phyloP scores from a whole-genome alignment of 2,113 vertebrate genomes.

The Sminthopsis crassicaudata region DNA sequence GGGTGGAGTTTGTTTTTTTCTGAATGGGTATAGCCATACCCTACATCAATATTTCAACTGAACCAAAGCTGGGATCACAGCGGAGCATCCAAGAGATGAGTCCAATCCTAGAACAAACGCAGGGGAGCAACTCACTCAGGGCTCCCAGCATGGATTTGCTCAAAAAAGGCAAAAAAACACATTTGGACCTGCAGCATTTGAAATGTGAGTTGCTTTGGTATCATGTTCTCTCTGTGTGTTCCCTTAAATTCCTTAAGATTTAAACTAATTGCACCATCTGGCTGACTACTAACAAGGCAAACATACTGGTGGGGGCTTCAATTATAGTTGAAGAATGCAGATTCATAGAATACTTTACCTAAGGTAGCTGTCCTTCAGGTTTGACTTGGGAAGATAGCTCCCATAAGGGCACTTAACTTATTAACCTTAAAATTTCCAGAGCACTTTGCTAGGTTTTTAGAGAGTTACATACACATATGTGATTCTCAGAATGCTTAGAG shows the following conservation, averaged over 20 bases:
- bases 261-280: background rate
- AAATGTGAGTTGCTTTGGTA: background rate
- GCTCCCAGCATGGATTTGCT: background rate
- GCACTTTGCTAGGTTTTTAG: background rate
- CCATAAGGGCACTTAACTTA: background rate
- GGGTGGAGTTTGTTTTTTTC: background rate
- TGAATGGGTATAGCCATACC: background rate
- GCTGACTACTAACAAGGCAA: background rate
- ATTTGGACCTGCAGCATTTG: background rate
- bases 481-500: background rate
- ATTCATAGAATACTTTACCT: background rate
- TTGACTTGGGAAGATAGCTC: background rate
- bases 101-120: background rate
- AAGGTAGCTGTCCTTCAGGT: background rate
- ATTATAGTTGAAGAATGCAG: background rate
- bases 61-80: background rate
- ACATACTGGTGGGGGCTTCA: background rate
- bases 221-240: background rate
- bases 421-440: background rate
- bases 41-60: background rate
- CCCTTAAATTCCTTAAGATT: background rate
- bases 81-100: background rate
- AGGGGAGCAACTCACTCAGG: background rate
- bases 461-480: background rate
- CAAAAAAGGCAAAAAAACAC: background rate